phyloP scores from a whole-genome alignment of 2,797 vertebrate genomes.

The Microchirus variegatus region DNA sequence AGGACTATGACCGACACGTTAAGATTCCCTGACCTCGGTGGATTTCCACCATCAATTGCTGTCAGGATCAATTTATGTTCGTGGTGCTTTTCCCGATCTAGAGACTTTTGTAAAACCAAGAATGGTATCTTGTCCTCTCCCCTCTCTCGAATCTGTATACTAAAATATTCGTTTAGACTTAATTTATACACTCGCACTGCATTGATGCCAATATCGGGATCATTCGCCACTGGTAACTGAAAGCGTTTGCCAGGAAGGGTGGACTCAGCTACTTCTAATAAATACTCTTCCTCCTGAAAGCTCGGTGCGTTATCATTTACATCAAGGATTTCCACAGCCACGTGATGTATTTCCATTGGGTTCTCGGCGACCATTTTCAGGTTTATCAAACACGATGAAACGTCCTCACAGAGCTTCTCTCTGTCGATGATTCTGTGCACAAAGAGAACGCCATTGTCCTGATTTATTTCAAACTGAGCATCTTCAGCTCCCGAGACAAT shows the following conservation, averaged over 20 bases:
- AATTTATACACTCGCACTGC: conserved; percentile 64
- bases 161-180: conserved; percentile 65
- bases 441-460: conserved; percentile 76
- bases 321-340: conserved; percentile 76
- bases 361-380: conserved; percentile 81
- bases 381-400: conserved; percentile 66
- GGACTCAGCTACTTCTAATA: conserved; percentile 75
- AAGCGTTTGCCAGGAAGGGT: conserved; percentile 67
- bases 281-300: conserved; percentile 61
- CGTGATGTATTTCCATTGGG: conserved; percentile 81
- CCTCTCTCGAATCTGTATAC: conserved; percentile 51
- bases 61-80: conserved; percentile 55
- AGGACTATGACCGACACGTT: conserved; percentile 65
- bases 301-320: conserved; percentile 72
- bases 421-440: conserved; percentile 78
- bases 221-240: conserved; percentile 76
- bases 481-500: conserved; percentile 77
- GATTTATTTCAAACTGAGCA: conserved; percentile 74
- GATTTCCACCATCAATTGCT: conserved; percentile 71
- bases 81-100: conserved; percentile 64
- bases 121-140: conserved; percentile 67
- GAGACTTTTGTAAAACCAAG: conserved; percentile 62
- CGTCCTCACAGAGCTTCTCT: conserved; percentile 77
- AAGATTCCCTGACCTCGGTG: conserved; percentile 60
- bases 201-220: conserved; percentile 76